phyloP scores from a whole-genome alignment of 1,140 invertebrate species.

The Megathymus violae region DNA sequence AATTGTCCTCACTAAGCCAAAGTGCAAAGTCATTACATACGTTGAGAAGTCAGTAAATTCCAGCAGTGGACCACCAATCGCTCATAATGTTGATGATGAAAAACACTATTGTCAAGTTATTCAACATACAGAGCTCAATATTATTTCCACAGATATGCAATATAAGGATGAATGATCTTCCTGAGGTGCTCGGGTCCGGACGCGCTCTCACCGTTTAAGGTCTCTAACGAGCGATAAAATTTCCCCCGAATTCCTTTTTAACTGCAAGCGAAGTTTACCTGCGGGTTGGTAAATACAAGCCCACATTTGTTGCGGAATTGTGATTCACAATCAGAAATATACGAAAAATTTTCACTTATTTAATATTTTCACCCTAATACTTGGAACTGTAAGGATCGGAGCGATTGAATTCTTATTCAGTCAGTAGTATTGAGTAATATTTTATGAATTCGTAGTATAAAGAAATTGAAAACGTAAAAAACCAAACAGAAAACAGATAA shows the following conservation, averaged over 20 bases:
- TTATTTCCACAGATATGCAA: constrained; percentile 5
- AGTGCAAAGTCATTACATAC: too few species aligned
- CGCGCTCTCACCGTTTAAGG: constrained; percentile 56
- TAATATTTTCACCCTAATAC: constrained; percentile 40
- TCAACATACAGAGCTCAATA: constrained; percentile 11
- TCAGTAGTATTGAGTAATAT: too few species aligned
- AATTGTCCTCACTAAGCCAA: too few species aligned
- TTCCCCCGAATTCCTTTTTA: constrained; percentile 71
- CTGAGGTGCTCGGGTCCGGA: constrained; percentile 40
- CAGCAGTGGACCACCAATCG: too few species aligned
- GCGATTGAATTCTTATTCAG: too few species aligned
- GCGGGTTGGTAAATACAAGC: constrained; percentile 68
- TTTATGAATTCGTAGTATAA: too few species aligned
- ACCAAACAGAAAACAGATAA: too few species aligned
- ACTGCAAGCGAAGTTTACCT: constrained; percentile 71
- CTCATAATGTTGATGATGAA: too few species aligned
- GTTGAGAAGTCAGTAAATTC: too few species aligned
- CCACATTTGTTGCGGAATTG: constrained; percentile 67
- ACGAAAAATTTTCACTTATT: constrained; percentile 53
- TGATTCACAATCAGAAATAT: constrained; percentile 66
- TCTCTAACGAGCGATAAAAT: constrained; percentile 78
- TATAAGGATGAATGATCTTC: not conserved
- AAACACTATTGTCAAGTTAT: not conserved
- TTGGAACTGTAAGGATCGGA: constrained; percentile 16
- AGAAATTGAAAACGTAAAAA: too few species aligned